Percentiles rank a stretch among this genome's conserved stretches.
Evolutionary conservation across 2,888 invertebrate species (phyloP).

Genomic region (Drosophila hamatofila): DNA sequence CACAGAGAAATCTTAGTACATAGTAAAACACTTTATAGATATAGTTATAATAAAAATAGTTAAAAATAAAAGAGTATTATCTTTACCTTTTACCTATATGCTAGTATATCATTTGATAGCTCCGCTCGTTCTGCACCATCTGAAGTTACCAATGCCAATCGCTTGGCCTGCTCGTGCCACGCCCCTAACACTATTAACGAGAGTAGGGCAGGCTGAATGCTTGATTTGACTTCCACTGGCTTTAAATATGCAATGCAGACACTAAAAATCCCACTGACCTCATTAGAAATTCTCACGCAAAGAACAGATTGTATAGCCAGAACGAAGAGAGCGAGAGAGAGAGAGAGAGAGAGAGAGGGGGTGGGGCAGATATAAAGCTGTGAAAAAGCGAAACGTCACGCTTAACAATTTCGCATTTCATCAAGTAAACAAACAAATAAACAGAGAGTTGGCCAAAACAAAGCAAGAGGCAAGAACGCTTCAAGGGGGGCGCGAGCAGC

Average conservation of each 20-base stretch:
- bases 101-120: not conserved
- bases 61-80: too few relatives aligned
- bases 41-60: too few relatives aligned
- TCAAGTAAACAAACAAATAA: conserved; percentile 70
- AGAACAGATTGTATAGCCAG: conserved; percentile 38
- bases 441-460: conserved; percentile 43
- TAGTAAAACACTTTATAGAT: too few relatives aligned
- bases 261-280: conserved; percentile 70
- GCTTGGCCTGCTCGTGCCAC: not conserved
- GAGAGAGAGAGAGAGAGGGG: not conserved
- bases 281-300: conserved; percentile 78
- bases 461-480: conserved; percentile 37
- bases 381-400: conserved; percentile 74
- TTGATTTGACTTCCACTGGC: conserved; percentile 58
- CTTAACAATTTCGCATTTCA: conserved; percentile 72
- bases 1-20: not conserved
- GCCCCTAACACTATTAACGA: conserved; percentile 33
- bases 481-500: not conserved
- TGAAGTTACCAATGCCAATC: conserved; percentile 7
- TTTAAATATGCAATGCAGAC: conserved; percentile 32
- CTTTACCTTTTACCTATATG: not conserved
- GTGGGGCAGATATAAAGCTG: conserved; percentile 29
- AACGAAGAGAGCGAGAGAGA: conserved; percentile 2
- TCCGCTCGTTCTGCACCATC: not conserved
- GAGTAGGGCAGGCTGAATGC: conserved; percentile 71